Conservation (phyloP, 1,140 invertebrate genomes). For the Achroia grisella region DNA sequence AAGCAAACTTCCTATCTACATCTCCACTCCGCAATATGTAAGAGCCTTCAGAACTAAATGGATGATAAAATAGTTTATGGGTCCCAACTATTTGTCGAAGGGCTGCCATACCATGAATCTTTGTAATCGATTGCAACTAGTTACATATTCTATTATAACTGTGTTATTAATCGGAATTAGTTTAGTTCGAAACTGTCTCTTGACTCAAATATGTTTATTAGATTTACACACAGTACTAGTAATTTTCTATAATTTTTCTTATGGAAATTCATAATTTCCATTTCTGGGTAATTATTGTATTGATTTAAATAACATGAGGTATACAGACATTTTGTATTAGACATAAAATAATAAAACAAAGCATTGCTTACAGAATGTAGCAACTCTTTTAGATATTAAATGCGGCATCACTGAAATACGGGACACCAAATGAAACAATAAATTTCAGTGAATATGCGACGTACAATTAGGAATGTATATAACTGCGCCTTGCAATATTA, state of each 20-base stretch:
- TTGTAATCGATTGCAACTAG: conserved; percentile 2
- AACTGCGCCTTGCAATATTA: too few species aligned
- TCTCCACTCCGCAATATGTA: neutral
- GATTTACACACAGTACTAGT: too few species aligned
- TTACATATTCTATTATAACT: neutral
- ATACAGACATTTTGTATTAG: conserved; percentile 20
- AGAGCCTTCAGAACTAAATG: neutral
- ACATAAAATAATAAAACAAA: conserved; percentile 31
- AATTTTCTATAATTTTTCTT: too few species aligned
- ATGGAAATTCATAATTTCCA: too few species aligned
- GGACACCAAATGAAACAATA: conserved; percentile 67
- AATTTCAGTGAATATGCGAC: conserved; percentile 46
- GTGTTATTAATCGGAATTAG: neutral
- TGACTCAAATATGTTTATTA: too few species aligned
- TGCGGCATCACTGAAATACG: conserved; percentile 56
- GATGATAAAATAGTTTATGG: conserved; percentile 6
- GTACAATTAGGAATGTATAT: too few species aligned
- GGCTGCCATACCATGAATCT: neutral
- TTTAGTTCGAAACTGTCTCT: too few species aligned
- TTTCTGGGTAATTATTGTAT: too few species aligned
- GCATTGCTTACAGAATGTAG: conserved; percentile 39
- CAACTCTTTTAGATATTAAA: conserved; percentile 53
- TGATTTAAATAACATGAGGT: conserved; percentile 3
- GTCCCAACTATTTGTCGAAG: conserved; percentile 1
- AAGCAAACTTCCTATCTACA: conserved; percentile 1